A percentile compares a stretch with the other conserved stretches of the same genome.
Conservation (phyloP, 2,797 vertebrate genomes). For the Intellagama lesueurii region DNA sequence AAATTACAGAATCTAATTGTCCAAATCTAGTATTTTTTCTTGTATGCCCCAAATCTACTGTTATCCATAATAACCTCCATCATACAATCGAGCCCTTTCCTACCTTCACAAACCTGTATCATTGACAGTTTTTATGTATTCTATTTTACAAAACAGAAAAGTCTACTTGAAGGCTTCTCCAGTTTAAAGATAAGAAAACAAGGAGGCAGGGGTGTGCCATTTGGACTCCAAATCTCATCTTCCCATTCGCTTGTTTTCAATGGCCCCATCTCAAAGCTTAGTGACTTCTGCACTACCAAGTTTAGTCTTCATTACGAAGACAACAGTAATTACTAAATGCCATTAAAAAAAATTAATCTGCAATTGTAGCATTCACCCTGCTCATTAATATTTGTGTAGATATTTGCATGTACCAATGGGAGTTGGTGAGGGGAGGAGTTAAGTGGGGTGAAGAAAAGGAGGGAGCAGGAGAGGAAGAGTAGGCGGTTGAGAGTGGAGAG, state of each 20-base stretch:
- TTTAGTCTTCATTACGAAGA: slow-evolving; percentile 1
- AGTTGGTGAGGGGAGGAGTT: too few species aligned
- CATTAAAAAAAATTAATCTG: background rate
- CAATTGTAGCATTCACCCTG: background rate
- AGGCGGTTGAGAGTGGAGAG: too few species aligned
- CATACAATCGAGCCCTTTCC: background rate
- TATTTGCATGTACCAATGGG: background rate
- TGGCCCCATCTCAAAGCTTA: slow-evolving; percentile 50
- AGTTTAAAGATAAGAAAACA: background rate
- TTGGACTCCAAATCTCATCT: background rate
- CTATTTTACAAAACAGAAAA: background rate
- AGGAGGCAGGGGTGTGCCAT: too few species aligned
- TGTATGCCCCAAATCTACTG: background rate
- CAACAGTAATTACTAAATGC: too few species aligned
- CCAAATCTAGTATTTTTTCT: too few species aligned
- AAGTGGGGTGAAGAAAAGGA: too few species aligned
- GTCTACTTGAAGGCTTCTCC: background rate
- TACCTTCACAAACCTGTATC: background rate
- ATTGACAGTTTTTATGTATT: background rate
- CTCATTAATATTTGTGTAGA: background rate
- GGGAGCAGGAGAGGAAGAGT: too few species aligned
- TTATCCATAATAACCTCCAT: background rate
- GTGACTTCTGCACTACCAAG: slow-evolving; percentile 25
- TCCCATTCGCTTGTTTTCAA: slow-evolving; percentile 53
- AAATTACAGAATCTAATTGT: background rate